A percentile compares a stretch with the other conserved stretches of the same genome.
Conservation (phyloP, 2,113 vertebrate species). For the Megatriorchis doriae region DNA sequence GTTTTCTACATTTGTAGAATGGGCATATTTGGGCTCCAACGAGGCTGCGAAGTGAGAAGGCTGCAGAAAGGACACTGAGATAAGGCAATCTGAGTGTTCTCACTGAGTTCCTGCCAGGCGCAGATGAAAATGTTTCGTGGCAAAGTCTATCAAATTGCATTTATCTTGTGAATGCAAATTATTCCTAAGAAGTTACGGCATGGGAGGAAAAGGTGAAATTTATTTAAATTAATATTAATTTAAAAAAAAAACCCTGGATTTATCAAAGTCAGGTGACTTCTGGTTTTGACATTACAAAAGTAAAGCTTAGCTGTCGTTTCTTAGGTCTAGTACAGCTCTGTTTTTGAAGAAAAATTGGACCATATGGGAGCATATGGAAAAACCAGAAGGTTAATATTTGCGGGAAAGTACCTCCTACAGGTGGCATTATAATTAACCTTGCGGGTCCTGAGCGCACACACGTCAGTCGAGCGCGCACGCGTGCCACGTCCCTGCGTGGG, state of each 20-base stretch:
- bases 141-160: constrained; percentile 44
- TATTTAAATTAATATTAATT: background rate
- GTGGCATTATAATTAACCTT: constrained; percentile 26
- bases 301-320: background rate
- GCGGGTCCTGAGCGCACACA: background rate
- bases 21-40: constrained; percentile 4
- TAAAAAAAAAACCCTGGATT: background rate
- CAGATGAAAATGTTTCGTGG: constrained; percentile 49
- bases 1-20: background rate
- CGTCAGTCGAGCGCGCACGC: background rate
- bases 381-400: constrained; percentile 9
- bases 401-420: background rate
- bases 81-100: constrained; percentile 46
- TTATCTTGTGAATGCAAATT: constrained; percentile 38
- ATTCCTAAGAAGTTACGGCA: background rate
- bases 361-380: constrained; percentile 38
- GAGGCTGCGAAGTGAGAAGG: background rate
- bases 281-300: background rate
- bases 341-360: background rate
- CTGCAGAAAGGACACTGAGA: background rate
- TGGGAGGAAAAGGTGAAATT: background rate
- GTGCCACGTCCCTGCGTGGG: background rate
- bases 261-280: background rate
- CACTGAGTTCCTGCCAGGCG: constrained; percentile 13
- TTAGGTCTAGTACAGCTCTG: background rate